Base-by-base conservation (phyloP, 1,140 invertebrate genomes). In the Drosophila truncata region DNA sequence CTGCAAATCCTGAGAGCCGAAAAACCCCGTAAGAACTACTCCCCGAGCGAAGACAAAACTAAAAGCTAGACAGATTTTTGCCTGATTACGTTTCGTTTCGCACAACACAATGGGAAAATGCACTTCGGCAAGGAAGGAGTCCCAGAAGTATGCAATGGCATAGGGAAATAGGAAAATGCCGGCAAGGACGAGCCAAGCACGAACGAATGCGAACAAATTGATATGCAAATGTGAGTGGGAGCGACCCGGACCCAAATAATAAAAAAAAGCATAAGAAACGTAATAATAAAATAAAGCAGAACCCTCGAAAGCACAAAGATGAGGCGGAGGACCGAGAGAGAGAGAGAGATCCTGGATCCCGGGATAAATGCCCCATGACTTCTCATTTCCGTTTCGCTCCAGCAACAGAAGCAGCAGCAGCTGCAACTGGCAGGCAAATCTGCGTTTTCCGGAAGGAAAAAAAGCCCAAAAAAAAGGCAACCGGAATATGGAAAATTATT, bases 141-240 rank as follows among this genome's bases (percentile, higher is more conserved):
- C 78, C 55, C 50, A 62, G 78, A 86, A 85, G 82, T 77, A 65
- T 85, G 82, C 63, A 66, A 70, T 59, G 64, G 61, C 29, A 81
- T 76, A 41, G 50, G 29, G 46, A 47, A 47, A 47, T 35, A 42
- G 46, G 35, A 41, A 55, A 73, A 60, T 14, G 52, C 33, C 33
- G 13, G 23, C 39, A 42, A 61, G 57, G 9, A 42, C 33, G 52
- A 74, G 7, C 47, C 57, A 71, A 65, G 74, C 74, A 78, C 69
- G 64, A 71, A 67, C 82, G 82, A 87, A 87, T 87, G 70, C 74
- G 69, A 87, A 88, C 83, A 87, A 87, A 87, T 87, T 87, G 83
- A 87, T 88, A 87, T 87, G 84, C 83, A 87, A 87, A 88, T 87
- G 84, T 83, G 84, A 47, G 54, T 70, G 50, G 20, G 41, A 57